Conservation (phyloP, 2,888 invertebrate species). For the Scelioninae gen. 2 region DNA sequence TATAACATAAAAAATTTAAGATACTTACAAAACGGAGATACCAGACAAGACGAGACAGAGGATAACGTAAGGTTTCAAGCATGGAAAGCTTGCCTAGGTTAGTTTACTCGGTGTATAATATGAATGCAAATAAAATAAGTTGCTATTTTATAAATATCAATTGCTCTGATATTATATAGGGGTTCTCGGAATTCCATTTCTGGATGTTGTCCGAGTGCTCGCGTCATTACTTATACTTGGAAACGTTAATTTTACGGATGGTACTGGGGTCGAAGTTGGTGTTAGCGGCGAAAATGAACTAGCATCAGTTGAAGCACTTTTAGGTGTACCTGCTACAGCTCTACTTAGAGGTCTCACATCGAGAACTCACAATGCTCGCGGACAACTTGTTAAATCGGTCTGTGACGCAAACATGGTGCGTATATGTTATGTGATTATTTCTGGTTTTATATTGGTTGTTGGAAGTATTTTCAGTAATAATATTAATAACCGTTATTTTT, state of each 20-base stretch:
- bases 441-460: too few species aligned
- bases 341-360: conserved; percentile 89
- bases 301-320: conserved; percentile 88
- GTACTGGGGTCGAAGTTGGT: conserved; percentile 85
- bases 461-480: too few species aligned
- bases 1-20: conserved; percentile 88
- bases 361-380: conserved; percentile 86
- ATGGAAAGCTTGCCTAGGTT: conserved; percentile 92
- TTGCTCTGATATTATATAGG: conserved; percentile 72
- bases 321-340: conserved; percentile 86
- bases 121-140: neutral
- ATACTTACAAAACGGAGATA: conserved; percentile 87
- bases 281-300: conserved; percentile 89
- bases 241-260: conserved; percentile 92
- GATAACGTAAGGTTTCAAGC: conserved; percentile 87
- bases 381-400: conserved; percentile 87
- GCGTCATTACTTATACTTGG: conserved; percentile 93
- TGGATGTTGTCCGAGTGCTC: conserved; percentile 93
- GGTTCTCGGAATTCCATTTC: conserved; percentile 93
- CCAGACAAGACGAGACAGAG: conserved; percentile 83
- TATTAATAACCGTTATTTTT: too few species aligned
- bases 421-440: too few species aligned
- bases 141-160: neutral
- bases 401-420: conserved; percentile 87
- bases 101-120: conserved; percentile 1